A percentile compares a stretch with the other conserved stretches of the same genome.
phyloP scores from a whole-genome alignment of 2,113 vertebrate genomes.

The Menidia beryllina region DNA sequence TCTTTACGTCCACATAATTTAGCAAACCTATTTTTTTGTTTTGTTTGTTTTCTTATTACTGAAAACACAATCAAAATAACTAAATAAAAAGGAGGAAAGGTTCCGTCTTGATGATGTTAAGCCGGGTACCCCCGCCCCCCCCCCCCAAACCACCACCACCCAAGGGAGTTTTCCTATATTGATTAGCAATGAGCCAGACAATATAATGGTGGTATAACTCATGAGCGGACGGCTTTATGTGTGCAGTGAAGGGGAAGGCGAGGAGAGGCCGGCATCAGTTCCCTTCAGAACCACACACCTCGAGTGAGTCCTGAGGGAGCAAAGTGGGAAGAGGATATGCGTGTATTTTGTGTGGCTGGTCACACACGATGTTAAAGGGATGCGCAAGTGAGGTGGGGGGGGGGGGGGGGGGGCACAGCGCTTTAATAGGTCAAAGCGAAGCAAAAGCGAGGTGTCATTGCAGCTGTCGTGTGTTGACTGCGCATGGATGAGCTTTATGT shows the following conservation, averaged over 20 bases:
- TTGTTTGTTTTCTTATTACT: no score
- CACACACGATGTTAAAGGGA: constrained; percentile 6
- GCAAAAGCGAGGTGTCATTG: constrained; percentile 24
- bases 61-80: constrained; percentile 18
- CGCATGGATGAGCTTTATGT: constrained; percentile 58
- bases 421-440: constrained; percentile 53
- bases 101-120: constrained; percentile 28
- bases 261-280: constrained; percentile 51
- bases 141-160: constrained; percentile 2
- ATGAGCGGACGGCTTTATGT: constrained; percentile 68
- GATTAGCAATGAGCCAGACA: constrained; percentile 78
- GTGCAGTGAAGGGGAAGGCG: constrained; percentile 44
- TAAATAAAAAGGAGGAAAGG: not conserved
- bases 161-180: constrained; percentile 69
- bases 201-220: constrained; percentile 77
- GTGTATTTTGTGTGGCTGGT: constrained; percentile 32
- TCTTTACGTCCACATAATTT: constrained; percentile 48
- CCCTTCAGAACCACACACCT: constrained; percentile 37
- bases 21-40: constrained; percentile 20
- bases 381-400: no score
- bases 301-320: constrained; percentile 32
- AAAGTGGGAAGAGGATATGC: constrained; percentile 29
- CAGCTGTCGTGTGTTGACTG: constrained; percentile 53
- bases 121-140: constrained; percentile 12
- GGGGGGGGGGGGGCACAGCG: not conserved